phyloP scores from a whole-genome alignment of 2,888 invertebrate species.

The Ischnus inquisitorius region DNA sequence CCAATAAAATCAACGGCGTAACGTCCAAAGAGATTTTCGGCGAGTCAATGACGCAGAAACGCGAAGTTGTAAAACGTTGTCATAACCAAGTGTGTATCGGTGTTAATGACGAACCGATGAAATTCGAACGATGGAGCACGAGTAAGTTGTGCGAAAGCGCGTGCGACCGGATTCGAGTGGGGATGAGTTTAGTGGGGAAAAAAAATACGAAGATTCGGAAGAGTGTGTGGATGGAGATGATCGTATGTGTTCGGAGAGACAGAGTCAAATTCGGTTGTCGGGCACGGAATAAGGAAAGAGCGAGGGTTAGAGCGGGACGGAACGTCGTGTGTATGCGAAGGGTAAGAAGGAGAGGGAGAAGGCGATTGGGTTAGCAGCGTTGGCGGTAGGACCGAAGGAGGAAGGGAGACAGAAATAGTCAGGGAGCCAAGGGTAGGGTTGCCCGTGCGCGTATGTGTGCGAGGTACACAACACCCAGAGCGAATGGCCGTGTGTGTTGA shows the following conservation, averaged over 20 bases:
- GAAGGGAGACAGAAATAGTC: slow-evolving; percentile 32
- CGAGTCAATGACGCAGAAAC: neutral
- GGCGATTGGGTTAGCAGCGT: slow-evolving; percentile 54
- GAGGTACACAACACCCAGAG: slow-evolving; percentile 26
- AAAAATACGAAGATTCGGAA: slow-evolving; percentile 55
- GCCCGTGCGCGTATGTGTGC: slow-evolving; percentile 68
- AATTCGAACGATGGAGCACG: neutral
- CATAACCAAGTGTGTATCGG: slow-evolving; percentile 36
- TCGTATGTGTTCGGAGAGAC: slow-evolving; percentile 45
- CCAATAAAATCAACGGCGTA: neutral
- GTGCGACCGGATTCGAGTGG: slow-evolving; percentile 69
- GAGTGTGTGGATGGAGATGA: slow-evolving; percentile 49
- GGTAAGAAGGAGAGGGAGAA: slow-evolving; percentile 64
- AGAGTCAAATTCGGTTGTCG: slow-evolving; percentile 70
- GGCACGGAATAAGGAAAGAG: slow-evolving; percentile 67
- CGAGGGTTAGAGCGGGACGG: slow-evolving; percentile 64
- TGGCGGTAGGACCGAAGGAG: slow-evolving; percentile 35
- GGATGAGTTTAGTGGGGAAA: slow-evolving; percentile 34
- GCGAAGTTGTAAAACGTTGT: slow-evolving; percentile 28
- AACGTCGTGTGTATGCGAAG: slow-evolving; percentile 48
- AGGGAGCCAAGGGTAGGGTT: slow-evolving; percentile 73
- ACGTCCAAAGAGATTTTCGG: too few species aligned
- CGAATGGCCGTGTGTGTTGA: slow-evolving; percentile 12
- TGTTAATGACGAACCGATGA: slow-evolving; percentile 16
- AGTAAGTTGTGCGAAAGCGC: slow-evolving; percentile 54